Conservation (phyloP, 2,797 vertebrate genomes). For the Periparus ater region DNA sequence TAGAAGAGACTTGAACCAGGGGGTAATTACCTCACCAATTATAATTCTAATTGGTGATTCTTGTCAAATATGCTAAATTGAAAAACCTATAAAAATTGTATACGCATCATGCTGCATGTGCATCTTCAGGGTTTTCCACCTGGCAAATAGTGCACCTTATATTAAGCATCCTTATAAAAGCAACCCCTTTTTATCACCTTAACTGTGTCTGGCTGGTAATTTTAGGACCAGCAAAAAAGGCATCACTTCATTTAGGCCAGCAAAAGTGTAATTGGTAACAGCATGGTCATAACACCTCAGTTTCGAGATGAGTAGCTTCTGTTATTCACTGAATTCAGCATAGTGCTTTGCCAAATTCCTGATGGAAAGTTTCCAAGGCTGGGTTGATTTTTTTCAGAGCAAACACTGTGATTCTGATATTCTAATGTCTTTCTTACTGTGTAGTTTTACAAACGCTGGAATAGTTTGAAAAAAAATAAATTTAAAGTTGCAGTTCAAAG, state of each 20-base stretch:
- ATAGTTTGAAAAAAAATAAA: not conserved
- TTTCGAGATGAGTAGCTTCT: not conserved
- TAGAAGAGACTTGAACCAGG: not conserved
- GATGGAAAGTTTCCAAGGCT: not conserved
- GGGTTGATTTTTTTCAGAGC: not conserved
- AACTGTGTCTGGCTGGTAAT: not conserved
- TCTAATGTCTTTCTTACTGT: not conserved
- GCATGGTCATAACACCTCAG: not conserved
- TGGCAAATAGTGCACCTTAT: accelerated
- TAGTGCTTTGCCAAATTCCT: not conserved
- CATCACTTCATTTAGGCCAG: not conserved
- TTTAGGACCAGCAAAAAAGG: not conserved
- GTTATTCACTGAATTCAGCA: not conserved
- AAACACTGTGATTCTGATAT: not conserved
- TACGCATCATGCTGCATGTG: accelerated
- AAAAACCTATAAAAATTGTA: not conserved
- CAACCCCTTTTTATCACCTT: not conserved
- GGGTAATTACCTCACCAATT: not conserved
- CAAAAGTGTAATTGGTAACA: accelerated
- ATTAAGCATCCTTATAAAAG: not conserved
- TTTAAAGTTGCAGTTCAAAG: not conserved
- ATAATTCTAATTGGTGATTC: not conserved
- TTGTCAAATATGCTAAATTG: not conserved
- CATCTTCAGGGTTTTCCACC: not conserved
- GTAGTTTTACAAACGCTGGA: not conserved